Percentiles rank a stretch among this genome's conserved stretches.
Evolutionary conservation across 2,797 vertebrate species (phyloP).

Genomic region (Parauchenoglanis punctatus): DNA sequence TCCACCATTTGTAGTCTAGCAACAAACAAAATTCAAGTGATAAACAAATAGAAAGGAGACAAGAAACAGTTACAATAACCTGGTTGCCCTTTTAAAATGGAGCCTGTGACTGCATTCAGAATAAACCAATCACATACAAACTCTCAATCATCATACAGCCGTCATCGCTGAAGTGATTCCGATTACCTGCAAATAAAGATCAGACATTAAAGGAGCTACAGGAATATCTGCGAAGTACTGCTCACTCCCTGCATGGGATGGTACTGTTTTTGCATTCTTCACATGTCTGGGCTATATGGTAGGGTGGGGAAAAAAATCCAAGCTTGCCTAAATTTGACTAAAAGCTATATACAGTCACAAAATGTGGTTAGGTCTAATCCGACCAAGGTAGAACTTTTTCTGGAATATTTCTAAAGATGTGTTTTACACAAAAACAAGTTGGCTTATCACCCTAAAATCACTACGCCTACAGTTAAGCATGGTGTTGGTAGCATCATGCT

Average conservation of each 20-base stretch:
- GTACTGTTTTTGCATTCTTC: neutral
- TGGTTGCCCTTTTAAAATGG: neutral
- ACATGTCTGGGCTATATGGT: neutral
- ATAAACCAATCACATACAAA: neutral
- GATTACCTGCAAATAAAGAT: neutral
- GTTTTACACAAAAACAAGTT: neutral
- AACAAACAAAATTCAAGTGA: neutral
- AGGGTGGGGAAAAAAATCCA: neutral
- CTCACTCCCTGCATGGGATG: neutral
- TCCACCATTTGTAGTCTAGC: neutral
- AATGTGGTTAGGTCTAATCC: neutral
- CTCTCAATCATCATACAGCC: neutral
- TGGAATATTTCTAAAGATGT: neutral
- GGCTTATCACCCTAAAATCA: neutral
- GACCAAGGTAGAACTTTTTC: neutral
- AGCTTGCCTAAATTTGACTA: neutral
- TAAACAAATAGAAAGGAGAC: neutral
- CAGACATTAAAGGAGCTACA: slow-evolving; percentile 3
- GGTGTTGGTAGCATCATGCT: neutral
- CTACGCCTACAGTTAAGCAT: neutral
- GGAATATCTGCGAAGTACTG: neutral
- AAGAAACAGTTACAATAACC: neutral
- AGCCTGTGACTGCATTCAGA: neutral
- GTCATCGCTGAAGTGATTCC: neutral
- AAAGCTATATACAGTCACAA: neutral